Evolutionary conservation across 2,113 vertebrate genomes (phyloP), one percentile per base, ranked within the genome.

Genomic region (Eulemur macaco): DNA sequence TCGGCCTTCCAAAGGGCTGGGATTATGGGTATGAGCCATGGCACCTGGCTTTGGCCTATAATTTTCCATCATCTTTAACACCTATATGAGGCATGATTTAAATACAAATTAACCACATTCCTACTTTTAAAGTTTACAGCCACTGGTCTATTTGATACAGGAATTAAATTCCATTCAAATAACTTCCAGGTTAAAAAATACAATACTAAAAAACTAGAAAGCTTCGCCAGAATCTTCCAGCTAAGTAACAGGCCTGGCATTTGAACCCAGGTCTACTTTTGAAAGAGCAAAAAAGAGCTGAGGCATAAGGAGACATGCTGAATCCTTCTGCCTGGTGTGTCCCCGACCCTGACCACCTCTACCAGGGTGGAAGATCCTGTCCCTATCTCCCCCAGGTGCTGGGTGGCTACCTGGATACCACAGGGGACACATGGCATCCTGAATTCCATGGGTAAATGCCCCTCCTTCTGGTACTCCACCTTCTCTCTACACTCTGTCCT

Each of bases 391-490:
- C 11, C 20, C 9, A 52, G 50, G 25, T 64, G 10, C 50, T 12
- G 0, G 47, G 47, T 12, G 4, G 78, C 14, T 64, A 27, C 20
- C 13, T 31, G 50, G 20, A 39, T 34, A 39, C 31, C 54, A 42
- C 54, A 12, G 31, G 17, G n/a, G 29, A 63, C 17, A 21, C 0
- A 0, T 2, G 47, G 54, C 56, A 58, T 42, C 29, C 29, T 25
- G 42, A 50, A 5, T 54, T 82, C 68, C 25, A 29, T 4, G 6
- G 27, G 37, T n/a, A 63, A 54, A 42, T 45, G 42, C 2, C 73
- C 13, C 66, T 81, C 45, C 9, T 25, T 58, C 50, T 50, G 45
- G 27, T 5, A 9, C 15, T 56, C 18, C 0, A 0, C 50, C 39
- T 76, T 20, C 20, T 13, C 13, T 68, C 82, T 58, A 27, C 1